phyloP scores from a whole-genome alignment of 2,888 invertebrate species.

The Beris morrisii region DNA sequence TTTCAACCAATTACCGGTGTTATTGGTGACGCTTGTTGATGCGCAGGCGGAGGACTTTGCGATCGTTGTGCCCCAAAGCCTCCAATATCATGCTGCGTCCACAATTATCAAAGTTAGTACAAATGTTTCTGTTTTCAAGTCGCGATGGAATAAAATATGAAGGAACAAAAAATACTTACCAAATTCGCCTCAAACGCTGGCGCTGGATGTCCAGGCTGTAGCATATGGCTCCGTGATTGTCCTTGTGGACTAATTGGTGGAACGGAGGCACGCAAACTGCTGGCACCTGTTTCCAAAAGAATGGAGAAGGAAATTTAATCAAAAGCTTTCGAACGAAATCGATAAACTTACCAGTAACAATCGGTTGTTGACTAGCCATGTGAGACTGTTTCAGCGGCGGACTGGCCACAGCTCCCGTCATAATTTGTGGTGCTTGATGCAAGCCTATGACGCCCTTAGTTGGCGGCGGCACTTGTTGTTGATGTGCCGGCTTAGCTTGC shows the following conservation, averaged over 20 bases:
- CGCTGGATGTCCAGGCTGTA: slow-evolving; percentile 62
- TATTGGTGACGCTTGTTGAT: slow-evolving; percentile 76
- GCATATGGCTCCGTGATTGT: slow-evolving; percentile 59
- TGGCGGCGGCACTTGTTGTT: slow-evolving; percentile 34
- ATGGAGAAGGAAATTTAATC: not conserved
- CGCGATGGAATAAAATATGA: not conserved
- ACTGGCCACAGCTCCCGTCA: slow-evolving; percentile 61
- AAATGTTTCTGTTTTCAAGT: not conserved
- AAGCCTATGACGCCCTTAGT: slow-evolving; percentile 52
- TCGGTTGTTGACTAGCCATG: slow-evolving; percentile 55
- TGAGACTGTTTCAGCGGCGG: slow-evolving; percentile 59
- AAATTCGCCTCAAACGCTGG: slow-evolving; percentile 67
- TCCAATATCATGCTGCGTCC: slow-evolving; percentile 64
- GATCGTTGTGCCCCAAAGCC: slow-evolving; percentile 54
- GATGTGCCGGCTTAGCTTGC: slow-evolving; percentile 42
- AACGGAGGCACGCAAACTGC: slow-evolving; percentile 60
- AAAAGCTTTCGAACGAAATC: not conserved
- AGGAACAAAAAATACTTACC: slow-evolving; percentile 61
- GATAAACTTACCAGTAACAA: slow-evolving; percentile 53
- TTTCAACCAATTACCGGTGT: slow-evolving; percentile 62
- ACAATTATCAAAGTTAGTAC: not conserved
- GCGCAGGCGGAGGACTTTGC: slow-evolving; percentile 83
- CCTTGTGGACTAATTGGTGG: slow-evolving; percentile 66
- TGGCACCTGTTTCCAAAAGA: slow-evolving; percentile 52
- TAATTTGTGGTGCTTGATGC: slow-evolving; percentile 55